phyloP scores from a whole-genome alignment of 2,888 invertebrate genomes.

The Campoplex nolae region DNA sequence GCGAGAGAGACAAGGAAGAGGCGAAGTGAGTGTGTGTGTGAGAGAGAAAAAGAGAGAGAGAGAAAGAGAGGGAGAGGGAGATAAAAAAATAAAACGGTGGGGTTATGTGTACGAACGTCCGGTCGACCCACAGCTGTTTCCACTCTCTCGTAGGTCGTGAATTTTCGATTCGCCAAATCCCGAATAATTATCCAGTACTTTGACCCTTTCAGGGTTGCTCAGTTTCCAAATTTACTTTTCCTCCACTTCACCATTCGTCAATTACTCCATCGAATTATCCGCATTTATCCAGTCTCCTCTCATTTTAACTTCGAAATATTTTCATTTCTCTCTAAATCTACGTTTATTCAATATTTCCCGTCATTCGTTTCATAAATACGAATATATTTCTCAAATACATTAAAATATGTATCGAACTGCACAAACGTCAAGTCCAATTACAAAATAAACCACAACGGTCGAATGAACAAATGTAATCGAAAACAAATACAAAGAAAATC shows the following conservation, averaged over 20 bases:
- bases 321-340: neutral
- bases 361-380: neutral
- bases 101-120: constrained; percentile 43
- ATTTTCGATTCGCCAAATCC: constrained; percentile 31
- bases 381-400: neutral
- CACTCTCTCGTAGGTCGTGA: constrained; percentile 47
- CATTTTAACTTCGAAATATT: neutral
- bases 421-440: neutral
- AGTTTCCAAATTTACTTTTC: neutral
- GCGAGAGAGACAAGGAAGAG: neutral
- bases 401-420: neutral
- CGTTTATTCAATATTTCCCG: neutral
- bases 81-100: constrained; percentile 17
- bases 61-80: neutral
- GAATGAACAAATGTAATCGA: neutral
- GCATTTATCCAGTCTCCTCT: neutral
- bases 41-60: neutral
- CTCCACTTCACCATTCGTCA: neutral
- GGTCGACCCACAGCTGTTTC: constrained; percentile 56
- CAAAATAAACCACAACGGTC: neutral
- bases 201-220: neutral
- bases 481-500: neutral
- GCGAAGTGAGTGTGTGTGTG: neutral
- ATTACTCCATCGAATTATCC: neutral
- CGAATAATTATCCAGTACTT: constrained; percentile 8